Base-by-base conservation (phyloP, 2,113 vertebrate genomes). In the Hyla sarda region DNA sequence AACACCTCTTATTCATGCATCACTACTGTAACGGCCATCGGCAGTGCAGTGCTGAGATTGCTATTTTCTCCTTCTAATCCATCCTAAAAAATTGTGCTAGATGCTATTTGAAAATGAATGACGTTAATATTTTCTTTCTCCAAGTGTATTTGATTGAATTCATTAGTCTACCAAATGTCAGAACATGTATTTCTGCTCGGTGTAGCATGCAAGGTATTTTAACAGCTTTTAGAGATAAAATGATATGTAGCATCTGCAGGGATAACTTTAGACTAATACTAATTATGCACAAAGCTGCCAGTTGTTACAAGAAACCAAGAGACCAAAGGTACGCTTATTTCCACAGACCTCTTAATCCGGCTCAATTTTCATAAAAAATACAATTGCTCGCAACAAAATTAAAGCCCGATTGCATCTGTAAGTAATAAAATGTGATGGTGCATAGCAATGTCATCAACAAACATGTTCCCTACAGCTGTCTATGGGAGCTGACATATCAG, bases 391-490 rank as follows among this genome's bases (percentile, higher is more conserved):
- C 50, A 47, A 25, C 17, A 34, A 19, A 79, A 80, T 72, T 45
- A 80, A 76, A 79, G 13, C 28, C 73, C 74, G 21, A 77, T 79
- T 85, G 75, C 75, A 72, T 86, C 30, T 56, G 56, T 80, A 86
- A 73, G 76, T 60, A 80, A 81, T 86, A 81, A 60, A 80, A 86
- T 41, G 32, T 80, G 84, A 86, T 73, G 50, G 84, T 56, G 65
- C 84, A 81, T 86, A 80, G 65, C 84, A 72, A 50, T 28, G 37
- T 73, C 28, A 9, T 41, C 76, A 81, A 72, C 32, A 86, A 86
- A 47, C 76, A 86, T 80, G 76, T 79, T 79, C 34, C 76, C 23
- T 72, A 80, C 65, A 81, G 76, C 84, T 86, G 84, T 80, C 84
- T 80, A 80, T 80, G 84, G 76, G 34, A 72, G 71, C 65, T 58